These are phyloP conservation scores for Cervus canadensis DNA, from an alignment of 2,113 vertebrate genomes.

Conservation along the genomic window DNA sequence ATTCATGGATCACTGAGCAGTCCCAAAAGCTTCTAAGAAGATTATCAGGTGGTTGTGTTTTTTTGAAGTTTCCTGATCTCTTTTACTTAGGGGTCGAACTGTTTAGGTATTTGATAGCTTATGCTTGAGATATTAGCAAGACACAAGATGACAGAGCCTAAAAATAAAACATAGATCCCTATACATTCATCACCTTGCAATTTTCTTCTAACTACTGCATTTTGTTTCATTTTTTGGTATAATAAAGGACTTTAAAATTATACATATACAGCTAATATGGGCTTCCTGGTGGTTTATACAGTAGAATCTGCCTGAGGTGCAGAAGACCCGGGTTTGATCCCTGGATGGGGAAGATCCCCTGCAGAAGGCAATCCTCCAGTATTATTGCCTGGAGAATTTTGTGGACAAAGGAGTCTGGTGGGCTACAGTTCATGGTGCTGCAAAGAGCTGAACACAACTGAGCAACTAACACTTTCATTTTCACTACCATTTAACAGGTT, in stretches of 20 bases:
- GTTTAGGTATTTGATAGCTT: constrained; percentile 31
- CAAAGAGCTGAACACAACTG: background rate
- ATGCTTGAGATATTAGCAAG: constrained; percentile 40
- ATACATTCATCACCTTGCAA: background rate
- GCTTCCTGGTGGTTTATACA: background rate
- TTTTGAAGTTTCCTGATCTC: constrained; percentile 57
- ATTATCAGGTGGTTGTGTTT: constrained; percentile 63
- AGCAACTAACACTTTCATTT: background rate
- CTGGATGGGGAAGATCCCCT: background rate
- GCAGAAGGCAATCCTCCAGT: background rate
- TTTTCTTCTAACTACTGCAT: background rate
- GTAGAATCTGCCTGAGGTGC: background rate
- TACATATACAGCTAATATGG: background rate
- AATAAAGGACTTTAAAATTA: background rate
- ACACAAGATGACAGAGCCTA: background rate
- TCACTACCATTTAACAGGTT: background rate
- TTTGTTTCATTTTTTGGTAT: background rate
- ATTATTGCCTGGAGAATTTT: too few relatives aligned
- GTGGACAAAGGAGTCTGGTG: background rate
- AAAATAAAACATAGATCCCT: background rate
- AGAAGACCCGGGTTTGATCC: background rate
- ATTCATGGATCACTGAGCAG: constrained; percentile 70
- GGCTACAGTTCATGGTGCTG: background rate
- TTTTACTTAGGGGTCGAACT: constrained; percentile 50
- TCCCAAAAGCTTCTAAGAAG: constrained; percentile 65